phyloP scores from a whole-genome alignment of 2,888 invertebrate genomes.

The Miltochrista miniata region DNA sequence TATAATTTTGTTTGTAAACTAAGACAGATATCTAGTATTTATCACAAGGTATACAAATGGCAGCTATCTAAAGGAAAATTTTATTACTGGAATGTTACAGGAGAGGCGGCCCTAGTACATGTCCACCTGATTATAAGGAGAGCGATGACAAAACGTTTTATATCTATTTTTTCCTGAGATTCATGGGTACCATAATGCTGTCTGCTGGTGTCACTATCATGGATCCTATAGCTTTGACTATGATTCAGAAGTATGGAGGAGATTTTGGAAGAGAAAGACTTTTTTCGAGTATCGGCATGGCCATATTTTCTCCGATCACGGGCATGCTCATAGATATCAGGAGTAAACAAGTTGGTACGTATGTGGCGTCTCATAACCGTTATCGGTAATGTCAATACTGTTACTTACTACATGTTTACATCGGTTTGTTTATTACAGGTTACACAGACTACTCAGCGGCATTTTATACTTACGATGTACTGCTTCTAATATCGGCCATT shows the following conservation, averaged over 20 bases:
- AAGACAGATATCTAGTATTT: slow-evolving; percentile 36
- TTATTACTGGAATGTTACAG: slow-evolving; percentile 73
- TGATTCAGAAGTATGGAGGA: slow-evolving; percentile 93
- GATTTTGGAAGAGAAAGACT: slow-evolving; percentile 92
- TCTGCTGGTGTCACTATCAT: slow-evolving; percentile 94
- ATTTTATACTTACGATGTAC: slow-evolving; percentile 91
- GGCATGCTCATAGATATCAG: slow-evolving; percentile 90
- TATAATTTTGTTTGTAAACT: slow-evolving; percentile 46
- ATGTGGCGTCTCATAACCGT: slow-evolving; percentile 58
- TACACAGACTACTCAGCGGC: slow-evolving; percentile 94
- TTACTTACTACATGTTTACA: slow-evolving; percentile 59
- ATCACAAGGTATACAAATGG: slow-evolving; percentile 48
- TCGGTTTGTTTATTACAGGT: slow-evolving; percentile 79
- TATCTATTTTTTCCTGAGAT: slow-evolving; percentile 91
- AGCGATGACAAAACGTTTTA: slow-evolving; percentile 91
- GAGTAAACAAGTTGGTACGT: slow-evolving; percentile 83
- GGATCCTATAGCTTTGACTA: slow-evolving; percentile 93
- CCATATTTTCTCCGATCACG: slow-evolving; percentile 91
- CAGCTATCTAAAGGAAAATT: slow-evolving; percentile 50
- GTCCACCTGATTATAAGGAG: slow-evolving; percentile 91
- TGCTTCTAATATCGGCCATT: slow-evolving; percentile 88
- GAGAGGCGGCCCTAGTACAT: slow-evolving; percentile 89
- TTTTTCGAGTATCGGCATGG: slow-evolving; percentile 92
- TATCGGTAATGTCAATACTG: slow-evolving; percentile 73
- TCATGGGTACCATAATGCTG: slow-evolving; percentile 91